Evolutionary conservation across 2,113 vertebrate genomes (phyloP).

Genomic region (Pandion haliaetus): DNA sequence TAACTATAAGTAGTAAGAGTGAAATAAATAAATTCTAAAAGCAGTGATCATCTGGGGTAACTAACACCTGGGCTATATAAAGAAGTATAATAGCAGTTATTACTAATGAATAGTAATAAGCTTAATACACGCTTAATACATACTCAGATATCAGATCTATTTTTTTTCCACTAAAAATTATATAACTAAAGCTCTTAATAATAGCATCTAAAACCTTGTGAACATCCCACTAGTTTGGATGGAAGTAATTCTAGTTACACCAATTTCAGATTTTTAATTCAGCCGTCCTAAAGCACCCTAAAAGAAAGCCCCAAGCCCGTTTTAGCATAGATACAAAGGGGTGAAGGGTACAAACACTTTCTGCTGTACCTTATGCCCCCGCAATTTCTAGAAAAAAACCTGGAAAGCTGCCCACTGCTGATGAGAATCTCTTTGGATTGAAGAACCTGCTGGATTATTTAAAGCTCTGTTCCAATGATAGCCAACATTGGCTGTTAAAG

Average conservation of each 20-base stretch:
- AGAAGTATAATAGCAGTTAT: neutral
- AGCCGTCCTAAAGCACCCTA: neutral
- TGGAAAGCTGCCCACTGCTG: neutral
- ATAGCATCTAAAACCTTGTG: neutral
- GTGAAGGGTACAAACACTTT: neutral
- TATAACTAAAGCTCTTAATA: neutral
- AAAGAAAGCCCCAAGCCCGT: neutral
- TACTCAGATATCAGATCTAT: neutral
- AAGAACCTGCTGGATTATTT: constrained; percentile 61
- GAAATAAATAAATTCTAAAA: neutral
- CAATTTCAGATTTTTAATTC: neutral
- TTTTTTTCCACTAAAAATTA: neutral
- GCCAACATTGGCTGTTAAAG: constrained; percentile 49
- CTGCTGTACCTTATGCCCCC: neutral
- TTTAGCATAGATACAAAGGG: neutral
- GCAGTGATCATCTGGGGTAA: neutral
- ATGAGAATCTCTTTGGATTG: neutral
- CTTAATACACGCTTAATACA: neutral
- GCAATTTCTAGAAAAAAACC: neutral
- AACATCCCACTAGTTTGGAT: neutral
- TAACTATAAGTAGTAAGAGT: neutral
- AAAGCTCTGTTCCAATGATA: constrained; percentile 64
- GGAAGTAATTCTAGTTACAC: neutral
- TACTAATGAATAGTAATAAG: neutral
- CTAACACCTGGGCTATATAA: neutral